These are phyloP conservation scores for Fragum fragum DNA, from an alignment of 2,888 invertebrate genomes.

Conservation along the genomic window DNA sequence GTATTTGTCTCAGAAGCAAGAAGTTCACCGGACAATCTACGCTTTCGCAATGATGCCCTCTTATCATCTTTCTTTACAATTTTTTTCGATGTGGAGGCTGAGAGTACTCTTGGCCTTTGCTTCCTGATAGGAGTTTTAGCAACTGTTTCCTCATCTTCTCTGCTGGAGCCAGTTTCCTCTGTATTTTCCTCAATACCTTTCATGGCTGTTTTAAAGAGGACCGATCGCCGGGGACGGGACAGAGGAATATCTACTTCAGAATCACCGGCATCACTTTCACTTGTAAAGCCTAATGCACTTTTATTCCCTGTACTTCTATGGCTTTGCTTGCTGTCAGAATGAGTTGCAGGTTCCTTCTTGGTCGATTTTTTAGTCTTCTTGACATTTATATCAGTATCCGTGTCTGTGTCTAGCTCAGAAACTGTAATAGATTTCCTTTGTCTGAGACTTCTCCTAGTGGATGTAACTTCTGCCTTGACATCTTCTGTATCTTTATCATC, in stretches of 20 bases:
- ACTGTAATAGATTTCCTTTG: neutral
- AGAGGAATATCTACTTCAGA: constrained; percentile 17
- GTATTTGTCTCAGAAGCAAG: neutral
- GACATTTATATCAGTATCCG: neutral
- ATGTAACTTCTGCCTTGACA: neutral
- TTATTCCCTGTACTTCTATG: constrained; percentile 11
- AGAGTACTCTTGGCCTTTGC: constrained; percentile 34
- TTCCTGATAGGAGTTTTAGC: constrained; percentile 14
- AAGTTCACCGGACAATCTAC: constrained; percentile 46
- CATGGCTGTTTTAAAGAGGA: constrained; percentile 11
- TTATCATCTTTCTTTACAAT: constrained; percentile 34
- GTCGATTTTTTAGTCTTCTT: constrained; percentile 1
- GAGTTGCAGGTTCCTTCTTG: constrained; percentile 1
- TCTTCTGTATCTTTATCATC: neutral
- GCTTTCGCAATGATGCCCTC: constrained; percentile 38
- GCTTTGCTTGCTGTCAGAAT: neutral
- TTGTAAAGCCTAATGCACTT: neutral
- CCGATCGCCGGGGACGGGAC: constrained; percentile 26
- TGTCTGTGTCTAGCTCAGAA: constrained; percentile 3
- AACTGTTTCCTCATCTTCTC: constrained; percentile 28
- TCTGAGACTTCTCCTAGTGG: constrained; percentile 12
- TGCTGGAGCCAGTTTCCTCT: neutral
- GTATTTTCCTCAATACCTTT: constrained; percentile 9
- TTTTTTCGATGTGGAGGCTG: constrained; percentile 66
- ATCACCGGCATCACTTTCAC: constrained; percentile 18